Conservation (phyloP, 2,113 vertebrate species). For the Capreolus pygargus region DNA sequence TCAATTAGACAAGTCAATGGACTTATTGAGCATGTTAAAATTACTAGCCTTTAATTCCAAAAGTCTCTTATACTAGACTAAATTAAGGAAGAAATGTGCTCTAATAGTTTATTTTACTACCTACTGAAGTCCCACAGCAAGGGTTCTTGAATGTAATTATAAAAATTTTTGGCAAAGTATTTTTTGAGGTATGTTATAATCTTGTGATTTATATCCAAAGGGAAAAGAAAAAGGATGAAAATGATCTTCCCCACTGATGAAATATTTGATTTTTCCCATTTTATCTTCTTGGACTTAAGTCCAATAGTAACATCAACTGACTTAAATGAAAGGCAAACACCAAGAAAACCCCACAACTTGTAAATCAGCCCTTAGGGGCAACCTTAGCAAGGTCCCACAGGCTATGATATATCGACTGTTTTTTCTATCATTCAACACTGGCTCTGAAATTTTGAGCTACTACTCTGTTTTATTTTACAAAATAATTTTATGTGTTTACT, state of each 20-base stretch:
- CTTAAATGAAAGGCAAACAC: neutral
- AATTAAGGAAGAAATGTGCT: constrained; percentile 16
- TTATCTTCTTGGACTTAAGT: constrained; percentile 23
- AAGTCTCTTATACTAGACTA: neutral
- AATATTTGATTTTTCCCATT: neutral
- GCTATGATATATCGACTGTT: neutral
- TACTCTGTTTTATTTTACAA: neutral
- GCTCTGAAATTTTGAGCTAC: neutral
- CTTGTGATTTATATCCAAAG: constrained; percentile 20
- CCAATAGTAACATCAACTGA: neutral
- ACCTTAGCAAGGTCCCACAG: neutral
- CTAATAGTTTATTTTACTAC: neutral
- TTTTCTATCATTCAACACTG: neutral
- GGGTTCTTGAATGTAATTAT: neutral
- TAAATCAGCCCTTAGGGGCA: neutral
- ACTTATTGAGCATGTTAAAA: neutral
- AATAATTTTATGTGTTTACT: accelerated
- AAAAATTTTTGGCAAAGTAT: neutral
- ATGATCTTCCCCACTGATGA: neutral
- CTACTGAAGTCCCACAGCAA: neutral
- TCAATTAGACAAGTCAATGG: neutral
- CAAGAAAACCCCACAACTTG: neutral
- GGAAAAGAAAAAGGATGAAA: neutral
- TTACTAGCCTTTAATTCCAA: neutral
- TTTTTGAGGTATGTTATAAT: neutral